A percentile compares a stretch with the other conserved stretches of the same genome.
Evolutionary conservation across 1,140 invertebrate species (phyloP).

Genomic region (Pararge aegeria): DNA sequence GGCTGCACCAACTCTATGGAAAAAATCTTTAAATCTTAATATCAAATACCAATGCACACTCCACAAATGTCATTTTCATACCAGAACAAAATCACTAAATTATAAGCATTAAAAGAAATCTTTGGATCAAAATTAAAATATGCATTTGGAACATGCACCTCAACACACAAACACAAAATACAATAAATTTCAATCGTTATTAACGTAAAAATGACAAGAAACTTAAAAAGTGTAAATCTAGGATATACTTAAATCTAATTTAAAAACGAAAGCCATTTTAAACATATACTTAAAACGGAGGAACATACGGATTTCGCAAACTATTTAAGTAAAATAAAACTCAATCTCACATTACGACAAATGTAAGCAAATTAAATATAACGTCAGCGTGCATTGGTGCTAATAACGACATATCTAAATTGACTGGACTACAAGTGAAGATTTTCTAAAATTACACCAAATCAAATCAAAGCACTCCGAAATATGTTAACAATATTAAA

Average conservation of each 20-base stretch:
- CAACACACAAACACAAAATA: conserved; percentile 64
- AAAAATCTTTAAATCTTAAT: conserved; percentile 65
- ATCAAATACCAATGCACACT: conserved; percentile 75
- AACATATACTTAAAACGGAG: conserved; percentile 51
- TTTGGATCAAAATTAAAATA: conserved; percentile 78
- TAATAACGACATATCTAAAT: not conserved
- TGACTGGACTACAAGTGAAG: not conserved
- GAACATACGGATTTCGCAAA: conserved; percentile 59
- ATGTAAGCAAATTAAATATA: conserved; percentile 33
- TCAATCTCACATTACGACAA: conserved; percentile 46
- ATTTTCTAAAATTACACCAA: not conserved
- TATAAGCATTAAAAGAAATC: conserved; percentile 59
- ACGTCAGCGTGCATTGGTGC: conserved; percentile 24
- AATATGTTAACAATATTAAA: conserved; percentile 10
- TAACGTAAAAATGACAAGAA: conserved; percentile 71
- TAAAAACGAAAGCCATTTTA: conserved; percentile 73
- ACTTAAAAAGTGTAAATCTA: conserved; percentile 66
- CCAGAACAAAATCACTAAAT: conserved; percentile 33
- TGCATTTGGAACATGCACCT: conserved; percentile 73
- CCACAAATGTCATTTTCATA: conserved; percentile 74
- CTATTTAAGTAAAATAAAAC: conserved; percentile 49
- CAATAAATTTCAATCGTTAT: conserved; percentile 63
- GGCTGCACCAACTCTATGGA: conserved; percentile 75
- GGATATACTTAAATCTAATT: conserved; percentile 75
- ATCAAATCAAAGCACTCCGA: conserved; percentile 12